Conservation (phyloP, 2,797 vertebrate species). For the Tragelaphus eurycerus region DNA sequence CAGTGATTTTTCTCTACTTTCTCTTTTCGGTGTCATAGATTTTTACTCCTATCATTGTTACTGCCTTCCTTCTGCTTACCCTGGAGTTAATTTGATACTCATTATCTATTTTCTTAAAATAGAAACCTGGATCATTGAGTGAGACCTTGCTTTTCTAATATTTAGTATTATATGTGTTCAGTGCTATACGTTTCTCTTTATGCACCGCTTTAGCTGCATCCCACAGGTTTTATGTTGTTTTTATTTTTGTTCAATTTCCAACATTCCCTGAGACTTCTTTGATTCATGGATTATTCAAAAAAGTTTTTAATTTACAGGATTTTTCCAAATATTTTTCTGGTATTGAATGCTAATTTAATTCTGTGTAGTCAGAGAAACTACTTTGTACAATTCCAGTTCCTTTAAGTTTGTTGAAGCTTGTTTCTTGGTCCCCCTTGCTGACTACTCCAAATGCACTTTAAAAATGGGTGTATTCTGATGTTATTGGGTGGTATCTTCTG, state of each 20-base stretch:
- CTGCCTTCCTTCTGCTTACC: background rate
- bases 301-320: background rate
- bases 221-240: background rate
- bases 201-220: background rate
- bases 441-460: background rate
- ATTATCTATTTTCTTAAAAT: background rate
- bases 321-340: background rate
- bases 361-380: background rate
- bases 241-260: background rate
- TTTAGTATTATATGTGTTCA: background rate
- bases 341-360: background rate
- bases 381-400: background rate
- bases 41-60: background rate
- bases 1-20: background rate
- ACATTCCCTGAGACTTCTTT: background rate
- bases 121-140: background rate
- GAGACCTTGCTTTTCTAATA: background rate
- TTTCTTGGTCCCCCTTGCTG: background rate
- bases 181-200: background rate
- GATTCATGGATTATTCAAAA: background rate
- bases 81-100: background rate
- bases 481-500: background rate
- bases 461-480: background rate
- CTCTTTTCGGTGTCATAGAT: background rate
- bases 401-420: background rate